These are phyloP conservation scores for Pelodytes ibericus DNA, from an alignment of 2,797 vertebrate species.

Conservation along the genomic window DNA sequence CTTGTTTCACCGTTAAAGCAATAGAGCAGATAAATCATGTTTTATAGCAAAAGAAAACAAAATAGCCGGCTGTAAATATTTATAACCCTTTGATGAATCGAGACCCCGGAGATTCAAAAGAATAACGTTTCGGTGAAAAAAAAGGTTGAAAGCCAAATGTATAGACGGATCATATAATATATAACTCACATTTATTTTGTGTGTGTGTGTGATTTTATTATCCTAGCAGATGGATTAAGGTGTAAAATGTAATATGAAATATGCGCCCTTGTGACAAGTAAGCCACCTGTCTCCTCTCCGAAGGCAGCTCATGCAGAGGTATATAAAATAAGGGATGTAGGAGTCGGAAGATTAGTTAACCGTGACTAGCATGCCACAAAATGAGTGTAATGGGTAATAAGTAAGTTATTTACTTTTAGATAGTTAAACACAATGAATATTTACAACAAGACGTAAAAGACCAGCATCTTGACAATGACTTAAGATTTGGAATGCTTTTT, in stretches of 20 bases:
- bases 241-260: conserved; percentile 39
- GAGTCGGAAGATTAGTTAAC: neutral
- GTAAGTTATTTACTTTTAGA: too few species aligned
- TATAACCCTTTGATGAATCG: conserved; percentile 6
- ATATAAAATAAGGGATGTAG: neutral
- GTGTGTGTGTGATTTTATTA: conserved; percentile 34
- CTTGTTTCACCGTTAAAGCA: neutral
- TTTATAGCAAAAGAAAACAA: conserved; percentile 5
- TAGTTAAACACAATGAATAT: too few species aligned
- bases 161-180: neutral
- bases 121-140: neutral
- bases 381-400: too few species aligned
- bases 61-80: conserved; percentile 3
- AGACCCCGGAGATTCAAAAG: neutral
- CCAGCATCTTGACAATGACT: too few species aligned
- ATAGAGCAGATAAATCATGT: neutral
- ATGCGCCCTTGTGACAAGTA: conserved; percentile 23
- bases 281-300: conserved; percentile 33
- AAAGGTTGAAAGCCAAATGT: neutral
- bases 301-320: conserved; percentile 5
- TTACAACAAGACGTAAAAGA: too few species aligned
- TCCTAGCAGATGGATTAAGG: conserved; percentile 42
- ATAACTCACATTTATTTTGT: neutral
- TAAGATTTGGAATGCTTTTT: too few species aligned
- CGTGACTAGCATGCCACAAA: neutral